Evolutionary conservation across 2,113 vertebrate genomes (phyloP).

Genomic region (Dicerorhinus sumatrensis): DNA sequence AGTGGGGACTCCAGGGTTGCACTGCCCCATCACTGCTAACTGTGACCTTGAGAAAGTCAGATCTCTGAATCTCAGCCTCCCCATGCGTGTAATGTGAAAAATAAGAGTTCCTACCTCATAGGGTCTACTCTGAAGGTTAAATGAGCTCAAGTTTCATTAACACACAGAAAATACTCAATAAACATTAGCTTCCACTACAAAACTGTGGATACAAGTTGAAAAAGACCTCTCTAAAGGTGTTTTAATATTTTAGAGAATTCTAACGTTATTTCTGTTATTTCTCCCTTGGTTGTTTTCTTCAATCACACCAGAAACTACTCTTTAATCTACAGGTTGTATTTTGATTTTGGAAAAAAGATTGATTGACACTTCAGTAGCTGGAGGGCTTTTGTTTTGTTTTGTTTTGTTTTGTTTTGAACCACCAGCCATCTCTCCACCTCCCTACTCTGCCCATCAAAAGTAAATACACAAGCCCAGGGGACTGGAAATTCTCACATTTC

Average conservation of each 20-base stretch:
- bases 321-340: conserved; percentile 1
- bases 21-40: neutral
- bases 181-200: neutral
- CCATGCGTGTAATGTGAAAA: neutral
- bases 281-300: conserved; percentile 32
- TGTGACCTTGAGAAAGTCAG: neutral
- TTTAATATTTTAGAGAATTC: conserved; percentile 44
- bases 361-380: neutral
- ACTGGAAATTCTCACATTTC: conserved; percentile 37
- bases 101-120: neutral
- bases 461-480: neutral
- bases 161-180: neutral
- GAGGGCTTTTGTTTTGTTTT: neutral
- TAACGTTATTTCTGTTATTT: conserved; percentile 35
- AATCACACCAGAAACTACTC: neutral
- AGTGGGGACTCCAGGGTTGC: neutral
- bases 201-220: neutral
- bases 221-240: neutral
- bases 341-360: conserved; percentile 26
- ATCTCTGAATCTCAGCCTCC: neutral
- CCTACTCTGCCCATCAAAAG: neutral
- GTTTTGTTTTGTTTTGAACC: neutral
- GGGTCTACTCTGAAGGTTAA: neutral
- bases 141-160: neutral
- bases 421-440: neutral